phyloP scores from a whole-genome alignment of 1,140 invertebrate species.

The Heliothis subflexa region DNA sequence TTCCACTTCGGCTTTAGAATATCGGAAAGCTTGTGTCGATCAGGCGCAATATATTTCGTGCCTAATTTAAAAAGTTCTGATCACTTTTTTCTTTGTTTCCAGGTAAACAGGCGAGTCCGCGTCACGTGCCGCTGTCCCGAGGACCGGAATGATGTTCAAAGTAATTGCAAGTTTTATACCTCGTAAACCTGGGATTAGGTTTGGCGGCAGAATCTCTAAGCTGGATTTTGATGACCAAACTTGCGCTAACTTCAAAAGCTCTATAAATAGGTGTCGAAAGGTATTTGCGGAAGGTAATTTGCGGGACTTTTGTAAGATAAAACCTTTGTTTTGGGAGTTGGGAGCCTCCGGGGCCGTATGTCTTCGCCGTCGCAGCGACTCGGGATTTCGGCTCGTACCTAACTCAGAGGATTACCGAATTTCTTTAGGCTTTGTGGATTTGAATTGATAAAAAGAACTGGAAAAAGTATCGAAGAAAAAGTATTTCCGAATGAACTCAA shows the following conservation, averaged over 20 bases:
- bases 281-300: slow-evolving; percentile 40
- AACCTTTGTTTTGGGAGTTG: slow-evolving; percentile 26
- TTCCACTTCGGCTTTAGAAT: neutral
- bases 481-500: neutral
- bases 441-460: slow-evolving; percentile 30
- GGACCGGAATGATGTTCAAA: slow-evolving; percentile 12
- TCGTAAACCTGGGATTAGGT: slow-evolving; percentile 36
- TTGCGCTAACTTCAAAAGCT: slow-evolving; percentile 8
- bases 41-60: neutral
- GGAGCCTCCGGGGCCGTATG: neutral
- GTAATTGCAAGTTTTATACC: slow-evolving; percentile 39
- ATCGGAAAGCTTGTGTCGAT: neutral
- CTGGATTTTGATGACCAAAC: slow-evolving; percentile 23
- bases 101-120: slow-evolving; percentile 10
- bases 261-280: slow-evolving; percentile 44
- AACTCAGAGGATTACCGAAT: slow-evolving; percentile 3
- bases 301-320: slow-evolving; percentile 22
- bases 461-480: slow-evolving; percentile 1
- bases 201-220: neutral
- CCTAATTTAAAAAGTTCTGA: slow-evolving; percentile 13
- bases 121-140: neutral
- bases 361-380: neutral
- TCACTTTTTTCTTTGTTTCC: slow-evolving; percentile 25
- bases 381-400: neutral
- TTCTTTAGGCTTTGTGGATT: neutral